Evolutionary conservation across 1,140 invertebrate genomes (phyloP).

Genomic region (Solenopsis invicta): DNA sequence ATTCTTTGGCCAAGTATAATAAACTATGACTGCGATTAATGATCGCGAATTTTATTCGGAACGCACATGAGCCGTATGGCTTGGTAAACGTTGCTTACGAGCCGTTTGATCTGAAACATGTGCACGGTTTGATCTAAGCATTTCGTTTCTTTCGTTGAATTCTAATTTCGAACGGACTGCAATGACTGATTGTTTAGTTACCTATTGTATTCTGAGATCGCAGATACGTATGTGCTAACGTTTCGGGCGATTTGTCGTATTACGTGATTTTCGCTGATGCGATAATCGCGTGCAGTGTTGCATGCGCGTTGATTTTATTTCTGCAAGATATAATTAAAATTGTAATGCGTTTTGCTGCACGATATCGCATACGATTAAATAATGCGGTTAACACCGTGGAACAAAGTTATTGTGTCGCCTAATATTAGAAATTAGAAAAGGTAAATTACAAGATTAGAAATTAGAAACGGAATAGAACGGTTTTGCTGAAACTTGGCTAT

Average conservation of each 20-base stretch:
- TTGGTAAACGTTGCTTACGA: constrained; percentile 21
- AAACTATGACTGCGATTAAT: constrained; percentile 44
- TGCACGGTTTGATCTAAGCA: constrained; percentile 19
- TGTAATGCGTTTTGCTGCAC: background rate
- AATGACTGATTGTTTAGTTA: background rate
- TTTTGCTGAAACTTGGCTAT: no score
- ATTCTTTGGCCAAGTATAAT: constrained; percentile 66
- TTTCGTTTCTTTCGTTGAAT: constrained; percentile 20
- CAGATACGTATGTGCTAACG: background rate
- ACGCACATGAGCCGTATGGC: background rate
- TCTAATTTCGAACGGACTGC: constrained; percentile 28
- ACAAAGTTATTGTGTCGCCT: constrained; percentile 2
- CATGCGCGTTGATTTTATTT: constrained; percentile 28
- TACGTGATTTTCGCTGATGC: constrained; percentile 12
- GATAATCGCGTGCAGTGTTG: constrained; percentile 29
- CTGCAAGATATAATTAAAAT: constrained; percentile 8
- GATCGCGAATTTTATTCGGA: constrained; percentile 9
- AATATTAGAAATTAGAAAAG: background rate
- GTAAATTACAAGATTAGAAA: background rate
- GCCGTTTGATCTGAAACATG: constrained; percentile 10
- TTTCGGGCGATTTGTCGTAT: constrained; percentile 13
- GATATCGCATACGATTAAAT: constrained; percentile 15
- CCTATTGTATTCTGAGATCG: background rate
- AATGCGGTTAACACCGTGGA: background rate
- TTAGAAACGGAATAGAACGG: background rate